phyloP scores from a whole-genome alignment of 2,113 vertebrate species.

The Brachyhypopomus occidentalis region DNA sequence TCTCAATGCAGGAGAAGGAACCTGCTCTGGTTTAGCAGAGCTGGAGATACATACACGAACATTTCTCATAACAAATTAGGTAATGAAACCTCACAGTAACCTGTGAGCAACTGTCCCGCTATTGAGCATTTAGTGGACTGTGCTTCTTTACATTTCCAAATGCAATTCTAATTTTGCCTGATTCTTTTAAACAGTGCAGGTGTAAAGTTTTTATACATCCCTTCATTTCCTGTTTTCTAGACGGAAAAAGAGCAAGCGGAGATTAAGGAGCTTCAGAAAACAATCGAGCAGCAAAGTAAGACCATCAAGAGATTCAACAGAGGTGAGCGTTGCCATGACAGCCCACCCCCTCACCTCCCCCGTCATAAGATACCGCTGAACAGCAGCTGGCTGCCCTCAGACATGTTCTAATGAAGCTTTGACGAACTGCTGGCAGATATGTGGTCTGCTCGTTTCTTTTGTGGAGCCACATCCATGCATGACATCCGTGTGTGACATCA shows the following conservation, averaged over 20 bases:
- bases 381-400: background rate
- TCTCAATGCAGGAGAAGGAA: background rate
- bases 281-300: slow-evolving; percentile 70
- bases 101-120: background rate
- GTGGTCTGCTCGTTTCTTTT: background rate
- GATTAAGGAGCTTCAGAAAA: slow-evolving; percentile 72
- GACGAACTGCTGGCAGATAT: background rate
- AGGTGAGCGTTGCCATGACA: slow-evolving; percentile 62
- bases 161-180: background rate
- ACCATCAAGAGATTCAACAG: slow-evolving; percentile 81
- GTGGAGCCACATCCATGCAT: slow-evolving; percentile 7
- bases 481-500: slow-evolving; percentile 48
- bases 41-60: background rate
- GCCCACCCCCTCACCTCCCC: background rate
- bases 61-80: slow-evolving; percentile 41
- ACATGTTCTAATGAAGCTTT: background rate
- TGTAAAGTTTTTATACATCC: background rate
- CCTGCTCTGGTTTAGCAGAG: background rate
- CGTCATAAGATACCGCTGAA: background rate
- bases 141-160: slow-evolving; percentile 1
- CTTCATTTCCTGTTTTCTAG: slow-evolving; percentile 51
- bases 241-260: slow-evolving; percentile 66
- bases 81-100: slow-evolving; percentile 11
- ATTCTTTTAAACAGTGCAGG: background rate
- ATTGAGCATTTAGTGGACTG: background rate